Evolutionary conservation across 2,797 vertebrate genomes (phyloP).

Genomic region (Potorous gilbertii): DNA sequence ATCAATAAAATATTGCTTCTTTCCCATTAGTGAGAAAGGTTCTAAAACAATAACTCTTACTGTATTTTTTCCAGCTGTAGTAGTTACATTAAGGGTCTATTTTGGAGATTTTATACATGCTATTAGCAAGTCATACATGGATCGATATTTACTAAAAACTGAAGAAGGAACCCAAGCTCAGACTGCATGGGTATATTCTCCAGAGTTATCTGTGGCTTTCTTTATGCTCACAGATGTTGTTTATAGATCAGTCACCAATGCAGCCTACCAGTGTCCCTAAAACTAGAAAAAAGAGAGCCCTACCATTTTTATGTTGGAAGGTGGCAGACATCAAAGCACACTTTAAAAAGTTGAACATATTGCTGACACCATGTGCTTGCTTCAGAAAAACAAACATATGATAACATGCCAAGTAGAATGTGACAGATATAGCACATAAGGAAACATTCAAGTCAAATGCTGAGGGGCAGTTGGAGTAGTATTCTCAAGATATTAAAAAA

Average conservation of each 20-base stretch:
- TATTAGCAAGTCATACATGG: neutral
- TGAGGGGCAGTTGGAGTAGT: neutral
- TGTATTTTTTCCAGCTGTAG: conserved; percentile 26
- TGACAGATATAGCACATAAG: neutral
- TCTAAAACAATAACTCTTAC: conserved; percentile 12
- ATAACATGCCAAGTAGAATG: conserved; percentile 3
- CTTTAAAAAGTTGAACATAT: neutral
- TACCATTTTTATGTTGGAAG: neutral
- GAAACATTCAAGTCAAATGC: neutral
- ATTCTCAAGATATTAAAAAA: neutral
- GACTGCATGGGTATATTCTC: neutral
- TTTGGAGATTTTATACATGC: conserved; percentile 46
- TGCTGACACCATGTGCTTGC: neutral
- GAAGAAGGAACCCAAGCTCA: neutral
- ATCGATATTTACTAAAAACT: conserved; percentile 29
- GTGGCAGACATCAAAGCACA: neutral
- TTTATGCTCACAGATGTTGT: neutral
- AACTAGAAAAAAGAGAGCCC: neutral
- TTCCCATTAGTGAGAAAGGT: conserved; percentile 11
- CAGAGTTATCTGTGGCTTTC: neutral
- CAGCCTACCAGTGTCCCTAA: neutral
- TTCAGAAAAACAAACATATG: neutral
- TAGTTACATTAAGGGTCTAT: conserved; percentile 25
- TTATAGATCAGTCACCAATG: neutral
- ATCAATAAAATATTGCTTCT: conserved; percentile 37